These are phyloP conservation scores for Rousettus madagascariensis DNA, from an alignment of 2,797 vertebrate species.

Conservation along the genomic window DNA sequence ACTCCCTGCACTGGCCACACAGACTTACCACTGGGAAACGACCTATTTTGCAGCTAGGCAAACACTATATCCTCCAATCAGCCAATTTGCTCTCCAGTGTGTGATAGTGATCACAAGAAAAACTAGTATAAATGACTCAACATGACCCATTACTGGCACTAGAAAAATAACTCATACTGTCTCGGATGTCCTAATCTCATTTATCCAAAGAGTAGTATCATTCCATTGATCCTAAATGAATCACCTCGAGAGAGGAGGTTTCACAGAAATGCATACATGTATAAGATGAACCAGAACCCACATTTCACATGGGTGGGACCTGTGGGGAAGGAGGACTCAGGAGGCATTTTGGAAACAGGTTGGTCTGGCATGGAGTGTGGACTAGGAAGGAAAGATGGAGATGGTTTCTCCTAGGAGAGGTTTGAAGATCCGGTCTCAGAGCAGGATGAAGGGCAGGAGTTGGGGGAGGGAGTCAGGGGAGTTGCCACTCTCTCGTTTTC, in stretches of 20 bases:
- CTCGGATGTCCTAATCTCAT: conserved; percentile 30
- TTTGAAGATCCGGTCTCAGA: background rate
- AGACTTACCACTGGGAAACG: background rate
- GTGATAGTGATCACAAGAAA: background rate
- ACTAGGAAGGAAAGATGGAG: background rate
- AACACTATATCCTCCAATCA: background rate
- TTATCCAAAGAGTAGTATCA: background rate
- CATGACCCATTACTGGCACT: background rate
- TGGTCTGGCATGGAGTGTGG: background rate
- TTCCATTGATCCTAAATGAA: conserved; percentile 6
- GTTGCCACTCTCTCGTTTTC: background rate
- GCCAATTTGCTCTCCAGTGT: background rate
- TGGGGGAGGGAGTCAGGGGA: background rate
- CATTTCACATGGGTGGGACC: background rate
- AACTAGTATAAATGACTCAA: background rate
- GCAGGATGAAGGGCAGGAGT: background rate
- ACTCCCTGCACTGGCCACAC: background rate
- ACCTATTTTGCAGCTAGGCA: background rate
- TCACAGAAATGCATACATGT: background rate
- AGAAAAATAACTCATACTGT: conserved; percentile 28
- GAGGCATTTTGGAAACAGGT: background rate
- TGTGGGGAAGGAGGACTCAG: background rate
- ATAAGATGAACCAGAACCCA: background rate
- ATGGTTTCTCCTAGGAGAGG: background rate
- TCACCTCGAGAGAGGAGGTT: background rate